A percentile compares a stretch with the other conserved stretches of the same genome.
These are phyloP conservation scores for Zaprionus tsacasi DNA, from an alignment of 1,140 invertebrate genomes.

Conservation along the genomic window DNA sequence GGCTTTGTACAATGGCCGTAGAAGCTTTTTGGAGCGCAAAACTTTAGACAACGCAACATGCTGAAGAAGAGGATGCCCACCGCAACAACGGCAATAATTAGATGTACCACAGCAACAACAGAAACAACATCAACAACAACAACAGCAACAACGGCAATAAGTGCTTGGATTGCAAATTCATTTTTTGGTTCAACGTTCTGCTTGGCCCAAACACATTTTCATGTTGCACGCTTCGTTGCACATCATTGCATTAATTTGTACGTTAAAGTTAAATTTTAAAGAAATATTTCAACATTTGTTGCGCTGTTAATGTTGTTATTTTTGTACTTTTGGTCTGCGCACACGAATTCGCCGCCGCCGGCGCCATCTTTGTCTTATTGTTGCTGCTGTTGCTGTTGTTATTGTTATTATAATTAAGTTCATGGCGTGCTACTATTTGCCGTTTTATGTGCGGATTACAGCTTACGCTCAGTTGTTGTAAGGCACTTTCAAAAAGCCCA, in stretches of 20 bases:
- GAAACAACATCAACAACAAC: not conserved
- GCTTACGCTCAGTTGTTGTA: conserved; percentile 7
- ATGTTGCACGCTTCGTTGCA: conserved; percentile 68
- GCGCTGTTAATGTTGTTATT: conserved; percentile 46
- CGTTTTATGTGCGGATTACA: conserved; percentile 43
- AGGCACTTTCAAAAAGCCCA: conserved; percentile 61
- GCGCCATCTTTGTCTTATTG: conserved; percentile 10
- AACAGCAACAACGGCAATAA: conserved; percentile 25
- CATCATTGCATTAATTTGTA: conserved; percentile 69
- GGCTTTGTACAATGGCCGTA: conserved; percentile 47
- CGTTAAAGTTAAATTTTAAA: conserved; percentile 37
- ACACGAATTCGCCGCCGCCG: conserved; percentile 41
- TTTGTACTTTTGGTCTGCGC: conserved; percentile 28
- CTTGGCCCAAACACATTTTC: conserved; percentile 57
- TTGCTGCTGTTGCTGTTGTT: conserved; percentile 9
- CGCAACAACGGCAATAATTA: conserved; percentile 48
- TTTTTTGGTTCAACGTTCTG: conserved; percentile 68
- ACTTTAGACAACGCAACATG: conserved; percentile 31
- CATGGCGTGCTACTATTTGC: conserved; percentile 51
- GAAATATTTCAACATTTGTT: conserved; percentile 44
- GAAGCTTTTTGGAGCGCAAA: conserved; percentile 60
- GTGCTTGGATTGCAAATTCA: conserved; percentile 53
- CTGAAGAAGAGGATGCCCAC: conserved; percentile 31
- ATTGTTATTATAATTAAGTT: conserved; percentile 69
- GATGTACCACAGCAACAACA: conserved; percentile 32